Conservation (phyloP, 2,888 invertebrate species). For the Rhopalosiphum nymphaeae region DNA sequence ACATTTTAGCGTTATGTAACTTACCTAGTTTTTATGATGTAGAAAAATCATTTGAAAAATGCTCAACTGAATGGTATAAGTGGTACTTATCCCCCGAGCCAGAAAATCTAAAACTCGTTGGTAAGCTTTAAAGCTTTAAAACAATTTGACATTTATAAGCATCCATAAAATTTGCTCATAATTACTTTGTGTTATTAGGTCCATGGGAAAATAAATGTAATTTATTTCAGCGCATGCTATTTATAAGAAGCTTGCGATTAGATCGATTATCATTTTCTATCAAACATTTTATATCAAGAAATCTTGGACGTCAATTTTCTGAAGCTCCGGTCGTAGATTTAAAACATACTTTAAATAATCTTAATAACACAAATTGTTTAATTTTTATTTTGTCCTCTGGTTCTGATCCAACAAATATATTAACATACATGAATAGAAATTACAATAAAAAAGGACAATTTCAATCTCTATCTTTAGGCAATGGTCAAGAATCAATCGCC, state of each 20-base stretch:
- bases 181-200: constrained; percentile 70
- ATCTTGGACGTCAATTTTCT: constrained; percentile 85
- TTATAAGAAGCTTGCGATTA: constrained; percentile 84
- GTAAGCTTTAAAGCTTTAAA: background rate
- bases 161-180: background rate
- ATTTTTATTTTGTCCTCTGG: constrained; percentile 96
- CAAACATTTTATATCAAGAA: constrained; percentile 89
- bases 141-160: background rate
- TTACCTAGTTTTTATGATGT: constrained; percentile 87
- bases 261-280: constrained; percentile 87
- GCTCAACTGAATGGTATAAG: constrained; percentile 82
- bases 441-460: constrained; percentile 81
- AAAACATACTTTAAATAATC: constrained; percentile 87
- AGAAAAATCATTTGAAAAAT: constrained; percentile 82
- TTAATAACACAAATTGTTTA: constrained; percentile 85
- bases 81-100: constrained; percentile 78
- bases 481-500: constrained; percentile 93
- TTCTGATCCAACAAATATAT: constrained; percentile 89
- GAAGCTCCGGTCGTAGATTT: constrained; percentile 84
- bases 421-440: constrained; percentile 37
- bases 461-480: constrained; percentile 93
- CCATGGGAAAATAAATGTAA: constrained; percentile 86
- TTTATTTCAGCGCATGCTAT: constrained; percentile 87
- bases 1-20: constrained; percentile 89
- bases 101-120: constrained; percentile 80